Evolutionary conservation across 2,888 invertebrate species (phyloP), one percentile per base, ranked within the genome.

Genomic region (Podotricha telesiphe): DNA sequence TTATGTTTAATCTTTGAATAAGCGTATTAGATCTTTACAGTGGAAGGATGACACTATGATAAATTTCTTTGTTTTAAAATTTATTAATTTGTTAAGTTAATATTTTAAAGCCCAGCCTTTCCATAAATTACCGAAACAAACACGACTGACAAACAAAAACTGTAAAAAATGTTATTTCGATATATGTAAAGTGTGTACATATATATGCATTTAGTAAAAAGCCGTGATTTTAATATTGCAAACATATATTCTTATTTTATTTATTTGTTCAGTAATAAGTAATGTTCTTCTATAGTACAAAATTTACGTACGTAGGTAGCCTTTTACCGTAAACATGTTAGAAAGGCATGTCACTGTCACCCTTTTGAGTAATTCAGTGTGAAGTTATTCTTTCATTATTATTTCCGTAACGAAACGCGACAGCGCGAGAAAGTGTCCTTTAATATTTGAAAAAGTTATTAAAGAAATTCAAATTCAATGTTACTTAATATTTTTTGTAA

Each of bases 301-400:
- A 28, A 3, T 53, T 42, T n/a, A 45, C 22, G 28, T 17, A 59
- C 28, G 2, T 50, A n/a, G n/a, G 20, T 42, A 10, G 51, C 50
- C 13, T 62, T 48, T 62, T 20, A 62, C 50, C 11, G 28, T 50
- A 15, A 42, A 64, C 51, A 65, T 68, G 58, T 67, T 63, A 67
- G 50, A 69, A 65, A 71, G 34, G 59, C 65, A 68, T 68, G 69
- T 48, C 34, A 64, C 62, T 70, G 72, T 72, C 65, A 70, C 68
- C 62, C 67, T 70, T 71, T 59, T 58, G 58, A 55, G 64, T 65
- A 50, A 55, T 53, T 40, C 55, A 11, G 59, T 67, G 71, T 69
- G 71, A 64, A 58, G 40, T n/a, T 59, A 73, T 73, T 76, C 74
- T 74, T 50, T 64, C 51, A 22, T 15, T 28, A 71, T 70, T 73